Evolutionary conservation across 2,888 invertebrate species (phyloP).

Genomic region (Sylvicola cinctus): DNA sequence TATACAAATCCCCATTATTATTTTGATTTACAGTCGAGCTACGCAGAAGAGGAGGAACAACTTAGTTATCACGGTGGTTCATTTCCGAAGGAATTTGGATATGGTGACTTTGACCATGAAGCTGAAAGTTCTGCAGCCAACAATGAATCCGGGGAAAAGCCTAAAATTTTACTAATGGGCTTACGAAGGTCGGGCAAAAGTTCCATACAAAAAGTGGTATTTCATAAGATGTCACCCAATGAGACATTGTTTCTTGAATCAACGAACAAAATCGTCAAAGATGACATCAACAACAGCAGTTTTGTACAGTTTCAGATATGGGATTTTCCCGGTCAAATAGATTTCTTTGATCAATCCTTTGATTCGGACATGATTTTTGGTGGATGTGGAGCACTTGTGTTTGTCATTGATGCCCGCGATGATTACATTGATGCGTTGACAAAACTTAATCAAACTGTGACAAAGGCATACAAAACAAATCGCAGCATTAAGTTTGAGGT

Average conservation of each 20-base stretch:
- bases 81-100: conserved; percentile 85
- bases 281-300: conserved; percentile 85
- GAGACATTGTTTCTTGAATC: conserved; percentile 97
- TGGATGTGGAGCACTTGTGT: conserved; percentile 91
- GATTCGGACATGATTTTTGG: conserved; percentile 94
- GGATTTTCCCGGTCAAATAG: conserved; percentile 99
- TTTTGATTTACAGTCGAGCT: conserved; percentile 26
- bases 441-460: conserved; percentile 81
- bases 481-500: conserved; percentile 93
- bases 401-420: conserved; percentile 99
- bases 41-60: conserved; percentile 36
- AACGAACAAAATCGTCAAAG: conserved; percentile 95
- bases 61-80: conserved; percentile 32
- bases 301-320: conserved; percentile 99
- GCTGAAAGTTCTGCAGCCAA: conserved; percentile 40
- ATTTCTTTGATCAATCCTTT: conserved; percentile 90
- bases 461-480: conserved; percentile 89
- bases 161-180: conserved; percentile 87
- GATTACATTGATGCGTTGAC: conserved; percentile 92
- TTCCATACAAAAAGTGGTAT: conserved; percentile 99
- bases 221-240: conserved; percentile 99
- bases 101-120: conserved; percentile 71
- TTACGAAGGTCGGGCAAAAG: conserved; percentile 93
- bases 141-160: conserved; percentile 46
- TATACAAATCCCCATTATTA: too few relatives aligned